Percentiles rank a stretch among this genome's conserved stretches.
phyloP scores from a whole-genome alignment of 2,797 vertebrate genomes.

The Dermochelys coriacea region DNA sequence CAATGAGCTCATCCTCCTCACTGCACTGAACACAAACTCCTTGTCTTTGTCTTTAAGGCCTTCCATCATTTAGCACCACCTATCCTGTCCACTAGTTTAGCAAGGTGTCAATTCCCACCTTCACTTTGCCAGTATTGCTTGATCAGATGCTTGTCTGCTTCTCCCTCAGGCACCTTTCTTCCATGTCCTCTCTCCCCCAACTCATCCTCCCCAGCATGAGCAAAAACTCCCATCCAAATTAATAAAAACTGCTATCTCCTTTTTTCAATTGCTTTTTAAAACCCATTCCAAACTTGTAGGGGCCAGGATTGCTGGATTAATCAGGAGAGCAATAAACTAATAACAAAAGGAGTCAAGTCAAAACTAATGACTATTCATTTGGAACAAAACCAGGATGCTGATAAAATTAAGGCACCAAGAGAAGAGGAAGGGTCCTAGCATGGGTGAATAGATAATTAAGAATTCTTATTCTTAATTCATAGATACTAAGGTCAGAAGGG shows the following conservation, averaged over 20 bases:
- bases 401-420: neutral
- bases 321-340: neutral
- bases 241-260: neutral
- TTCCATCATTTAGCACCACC: neutral
- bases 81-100: neutral
- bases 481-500: too few species aligned
- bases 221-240: neutral
- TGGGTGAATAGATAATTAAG: neutral
- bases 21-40: neutral
- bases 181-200: neutral
- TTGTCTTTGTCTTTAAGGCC: neutral
- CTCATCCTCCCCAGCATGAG: neutral
- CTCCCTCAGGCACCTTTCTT: accelerated
- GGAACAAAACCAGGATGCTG: neutral
- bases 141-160: neutral
- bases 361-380: neutral
- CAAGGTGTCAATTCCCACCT: neutral
- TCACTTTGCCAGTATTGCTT: neutral
- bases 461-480: too few species aligned
- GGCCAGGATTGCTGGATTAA: neutral
- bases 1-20: neutral
- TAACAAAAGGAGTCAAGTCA: neutral
- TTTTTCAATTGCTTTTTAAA: neutral
- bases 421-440: neutral
- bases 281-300: neutral